Evolutionary conservation across 2,797 vertebrate species (phyloP).

Genomic region (Darevskia nairensis): DNA sequence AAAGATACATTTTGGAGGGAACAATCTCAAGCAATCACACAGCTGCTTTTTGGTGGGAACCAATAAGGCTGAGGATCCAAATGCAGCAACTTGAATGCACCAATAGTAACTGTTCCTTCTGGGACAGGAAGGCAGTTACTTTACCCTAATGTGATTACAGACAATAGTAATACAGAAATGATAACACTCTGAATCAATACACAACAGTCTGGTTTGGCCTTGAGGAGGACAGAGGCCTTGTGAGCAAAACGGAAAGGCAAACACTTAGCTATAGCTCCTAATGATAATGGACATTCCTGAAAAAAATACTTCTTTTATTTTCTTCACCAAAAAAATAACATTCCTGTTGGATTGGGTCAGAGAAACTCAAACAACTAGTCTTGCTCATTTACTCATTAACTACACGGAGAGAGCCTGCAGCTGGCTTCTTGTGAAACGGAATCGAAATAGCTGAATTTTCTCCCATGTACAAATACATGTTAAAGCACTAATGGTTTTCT

Average conservation of each 20-base stretch:
- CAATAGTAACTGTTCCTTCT: no score
- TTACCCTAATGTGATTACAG: no score
- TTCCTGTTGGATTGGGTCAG: neutral
- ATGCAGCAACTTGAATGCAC: no score
- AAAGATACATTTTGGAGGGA: no score
- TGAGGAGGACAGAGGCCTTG: neutral
- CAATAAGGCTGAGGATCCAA: no score
- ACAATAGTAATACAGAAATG: no score
- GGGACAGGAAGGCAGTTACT: no score
- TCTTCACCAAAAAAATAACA: neutral
- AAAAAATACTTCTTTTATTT: neutral
- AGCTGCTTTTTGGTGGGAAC: no score
- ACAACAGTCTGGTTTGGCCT: neutral
- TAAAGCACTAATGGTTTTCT: neutral
- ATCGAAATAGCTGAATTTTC: neutral
- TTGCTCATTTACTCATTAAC: conserved; percentile 20
- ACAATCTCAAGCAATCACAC: no score
- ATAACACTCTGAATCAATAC: no score
- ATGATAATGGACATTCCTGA: neutral
- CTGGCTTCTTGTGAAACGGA: neutral
- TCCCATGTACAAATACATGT: no score
- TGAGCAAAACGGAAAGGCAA: neutral
- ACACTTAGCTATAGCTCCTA: neutral
- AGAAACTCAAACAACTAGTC: neutral
- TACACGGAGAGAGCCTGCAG: neutral